Evolutionary conservation across 2,113 vertebrate genomes (phyloP), one percentile per base, ranked within the genome.

Genomic region (Semnornis frantzii): DNA sequence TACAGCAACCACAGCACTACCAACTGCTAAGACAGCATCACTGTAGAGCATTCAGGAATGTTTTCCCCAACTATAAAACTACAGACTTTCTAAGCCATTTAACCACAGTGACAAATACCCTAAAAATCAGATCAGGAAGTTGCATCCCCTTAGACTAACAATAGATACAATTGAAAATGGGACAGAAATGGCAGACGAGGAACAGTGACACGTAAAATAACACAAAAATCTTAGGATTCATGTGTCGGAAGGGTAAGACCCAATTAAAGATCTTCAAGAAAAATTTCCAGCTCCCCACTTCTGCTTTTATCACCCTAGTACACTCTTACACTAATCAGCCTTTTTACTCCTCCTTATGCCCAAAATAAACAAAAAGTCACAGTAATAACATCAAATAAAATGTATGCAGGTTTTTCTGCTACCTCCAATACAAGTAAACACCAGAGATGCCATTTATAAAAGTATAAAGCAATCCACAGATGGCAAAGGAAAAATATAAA

Each of bases 401-500:
- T 2, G 0, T 18, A 85, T 6, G 39, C 25, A 58, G 33, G 5
- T 2, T 18, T 79, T 89, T 90, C 73, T 86, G 85, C 84, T 94
- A 60, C 48, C 79, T 96, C n/a, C 48, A 74, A 70, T 89, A 70
- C 70, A 92, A 91, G 78, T 81, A 74, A 94, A 87, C 86, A 96
- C 72, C 55, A 95, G 86, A 96, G 83, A 87, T 89, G 87, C 68
- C 82, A 82, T 90, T 96, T 95, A 88, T 70, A 50, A 90, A 97
- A 89, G 62, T 55, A 90, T 85, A 96, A 95, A 94, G 86, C 82
- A 97, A 89, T 59, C 52, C 68, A 95, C 94, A 69, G 71, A 96
- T 58, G 55, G 71, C 76, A 95, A 96, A 94, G 70, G 79, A 82
- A 95, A 95, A 95, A 95, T 73, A 94, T 91, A 93, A 97, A 97